Conservation (phyloP, 2,113 vertebrate genomes). For the Ibidorhyncha struthersii region DNA sequence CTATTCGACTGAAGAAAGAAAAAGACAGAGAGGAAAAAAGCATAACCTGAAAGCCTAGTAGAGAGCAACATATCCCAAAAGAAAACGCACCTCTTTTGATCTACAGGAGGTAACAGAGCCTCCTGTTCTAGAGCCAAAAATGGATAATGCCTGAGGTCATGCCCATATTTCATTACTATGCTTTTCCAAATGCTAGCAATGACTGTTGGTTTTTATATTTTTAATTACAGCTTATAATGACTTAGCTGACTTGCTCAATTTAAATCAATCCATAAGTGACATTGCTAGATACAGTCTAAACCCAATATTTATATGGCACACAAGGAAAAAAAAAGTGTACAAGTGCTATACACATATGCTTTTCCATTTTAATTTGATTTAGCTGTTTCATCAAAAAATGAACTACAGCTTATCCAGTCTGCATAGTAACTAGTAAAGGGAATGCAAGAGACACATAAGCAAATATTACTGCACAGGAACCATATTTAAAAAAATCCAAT, state of each 20-base stretch:
- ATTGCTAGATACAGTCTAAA: neutral
- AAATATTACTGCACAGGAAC: neutral
- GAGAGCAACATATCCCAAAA: neutral
- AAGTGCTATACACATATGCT: neutral
- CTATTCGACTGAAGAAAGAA: neutral
- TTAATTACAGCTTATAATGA: constrained; percentile 19
- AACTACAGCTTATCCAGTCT: neutral
- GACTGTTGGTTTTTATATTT: neutral
- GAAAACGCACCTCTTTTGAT: neutral
- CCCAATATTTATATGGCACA: neutral
- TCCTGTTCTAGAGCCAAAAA: neutral
- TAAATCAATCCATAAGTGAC: neutral
- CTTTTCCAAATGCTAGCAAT: neutral
- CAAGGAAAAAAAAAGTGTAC: neutral
- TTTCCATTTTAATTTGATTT: neutral
- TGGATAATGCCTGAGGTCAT: neutral
- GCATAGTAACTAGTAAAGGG: neutral
- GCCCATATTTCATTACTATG: neutral
- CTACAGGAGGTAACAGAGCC: neutral
- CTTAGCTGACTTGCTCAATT: neutral
- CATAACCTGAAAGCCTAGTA: neutral
- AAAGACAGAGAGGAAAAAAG: neutral
- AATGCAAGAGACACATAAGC: neutral
- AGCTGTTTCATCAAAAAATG: neutral
- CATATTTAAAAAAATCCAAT: neutral